Conservation (phyloP, 2,797 vertebrate genomes). For the Phaenicophaeus curvirostris region DNA sequence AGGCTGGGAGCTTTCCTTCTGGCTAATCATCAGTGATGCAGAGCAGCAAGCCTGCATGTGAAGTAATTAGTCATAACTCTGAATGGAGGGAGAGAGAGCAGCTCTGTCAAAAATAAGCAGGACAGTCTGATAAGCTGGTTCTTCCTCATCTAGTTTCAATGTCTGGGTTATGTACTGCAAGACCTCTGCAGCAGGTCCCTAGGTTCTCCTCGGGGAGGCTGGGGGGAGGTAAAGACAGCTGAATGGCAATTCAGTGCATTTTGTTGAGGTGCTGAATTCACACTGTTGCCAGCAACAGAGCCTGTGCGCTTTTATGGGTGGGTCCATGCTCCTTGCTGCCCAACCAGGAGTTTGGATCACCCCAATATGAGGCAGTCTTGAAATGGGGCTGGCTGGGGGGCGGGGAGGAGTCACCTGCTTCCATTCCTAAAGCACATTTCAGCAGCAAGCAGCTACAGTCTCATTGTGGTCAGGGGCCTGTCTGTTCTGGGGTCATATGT, state of each 20-base stretch:
- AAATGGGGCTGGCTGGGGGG: neutral
- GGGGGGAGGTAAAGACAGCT: neutral
- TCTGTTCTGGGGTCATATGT: neutral
- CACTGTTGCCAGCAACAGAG: neutral
- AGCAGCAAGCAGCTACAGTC: neutral
- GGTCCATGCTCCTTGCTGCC: neutral
- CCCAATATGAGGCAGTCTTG: neutral
- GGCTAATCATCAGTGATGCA: constrained; percentile 21
- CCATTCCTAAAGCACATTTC: neutral
- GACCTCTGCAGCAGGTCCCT: neutral
- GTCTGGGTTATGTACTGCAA: neutral
- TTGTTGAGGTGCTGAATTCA: rapidly evolving
- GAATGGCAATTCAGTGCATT: rapidly evolving
- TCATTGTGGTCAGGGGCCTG: neutral
- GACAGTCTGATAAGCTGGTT: neutral
- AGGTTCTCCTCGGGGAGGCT: neutral
- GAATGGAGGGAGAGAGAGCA: neutral
- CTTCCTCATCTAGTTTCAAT: neutral
- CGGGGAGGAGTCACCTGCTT: neutral
- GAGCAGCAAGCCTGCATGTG: neutral
- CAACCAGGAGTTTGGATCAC: neutral
- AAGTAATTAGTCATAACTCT: constrained; percentile 32
- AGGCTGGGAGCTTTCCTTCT: constrained; percentile 4
- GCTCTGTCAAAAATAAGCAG: neutral
- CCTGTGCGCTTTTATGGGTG: rapidly evolving